Percentiles rank a stretch among this genome's conserved stretches.
phyloP scores from a whole-genome alignment of 2,797 vertebrate genomes.

The Manis javanica region DNA sequence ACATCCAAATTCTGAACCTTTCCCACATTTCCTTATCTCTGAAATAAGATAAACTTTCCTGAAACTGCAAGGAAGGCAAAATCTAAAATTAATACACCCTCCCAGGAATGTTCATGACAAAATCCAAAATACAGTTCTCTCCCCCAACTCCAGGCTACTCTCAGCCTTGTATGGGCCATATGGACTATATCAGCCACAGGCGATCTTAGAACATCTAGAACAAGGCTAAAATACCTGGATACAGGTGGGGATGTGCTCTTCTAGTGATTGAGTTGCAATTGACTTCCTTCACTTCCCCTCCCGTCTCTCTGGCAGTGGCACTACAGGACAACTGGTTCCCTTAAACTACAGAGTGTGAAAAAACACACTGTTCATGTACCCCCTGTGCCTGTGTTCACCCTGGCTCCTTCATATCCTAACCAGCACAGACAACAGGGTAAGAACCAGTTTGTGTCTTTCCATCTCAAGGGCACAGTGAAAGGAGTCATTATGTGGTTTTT shows the following conservation, averaged over 20 bases:
- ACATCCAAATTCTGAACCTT: not conserved
- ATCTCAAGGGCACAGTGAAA: not conserved
- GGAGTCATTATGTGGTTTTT: not conserved
- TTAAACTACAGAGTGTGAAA: not conserved
- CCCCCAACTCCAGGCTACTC: not conserved
- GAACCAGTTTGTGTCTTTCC: not conserved
- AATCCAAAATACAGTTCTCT: not conserved
- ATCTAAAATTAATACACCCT: not conserved
- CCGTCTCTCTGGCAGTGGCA: not conserved
- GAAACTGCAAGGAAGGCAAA: not conserved
- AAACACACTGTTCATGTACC: not conserved
- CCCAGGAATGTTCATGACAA: not conserved
- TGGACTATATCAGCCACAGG: not conserved
- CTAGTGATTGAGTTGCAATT: not conserved
- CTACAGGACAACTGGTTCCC: not conserved
- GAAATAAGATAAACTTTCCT: not conserved
- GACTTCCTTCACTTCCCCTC: not conserved
- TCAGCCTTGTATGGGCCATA: not conserved
- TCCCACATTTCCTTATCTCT: not conserved
- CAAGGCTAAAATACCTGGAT: not conserved
- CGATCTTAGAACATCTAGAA: not conserved
- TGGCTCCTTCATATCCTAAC: not conserved
- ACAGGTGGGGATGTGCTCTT: too few species aligned
- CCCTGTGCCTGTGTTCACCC: too few species aligned
- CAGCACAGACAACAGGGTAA: accelerated